Evolutionary conservation across 2,113 vertebrate genomes (phyloP), one percentile per base, ranked within the genome.

Genomic region (Pristiophorus japonicus): DNA sequence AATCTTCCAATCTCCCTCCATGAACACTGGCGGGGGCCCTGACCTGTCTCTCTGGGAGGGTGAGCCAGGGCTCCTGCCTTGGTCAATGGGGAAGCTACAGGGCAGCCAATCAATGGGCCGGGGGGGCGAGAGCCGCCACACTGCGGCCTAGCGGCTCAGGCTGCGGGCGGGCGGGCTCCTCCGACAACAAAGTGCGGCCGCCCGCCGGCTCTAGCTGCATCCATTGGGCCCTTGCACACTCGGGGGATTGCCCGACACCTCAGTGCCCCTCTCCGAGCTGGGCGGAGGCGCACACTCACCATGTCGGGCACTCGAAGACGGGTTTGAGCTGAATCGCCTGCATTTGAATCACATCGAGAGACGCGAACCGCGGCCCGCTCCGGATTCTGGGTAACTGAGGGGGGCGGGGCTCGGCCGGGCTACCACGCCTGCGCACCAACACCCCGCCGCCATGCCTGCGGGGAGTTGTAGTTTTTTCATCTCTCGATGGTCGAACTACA

Each of bases 261-360:
- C 34, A 51, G 11, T 14, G n/a, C n/a, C n/a, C n/a, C n/a, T n/a
- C 75, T 18, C n/a, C 1, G 10, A 27, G 8, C 27, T 7, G 67
- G 34, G 67, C 67, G 24, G 67, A 5, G 20, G 11, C 12, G 27
- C n/a, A 0, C 1, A 94, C 93, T 94, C 93, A 94, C 93, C 93
- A 94, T 45, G 93, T 51, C 42, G 93, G 93, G 14, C 93, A 94
- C 3, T 94, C 93, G 45, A 94, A 94, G 24, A 51, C 66, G 42
- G 93, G 65, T 70, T 94, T 94, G 1, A 73, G 34, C 42, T 70
- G 93, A 51, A 94, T 70, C 65, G 93, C 65, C 93, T 94, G 93
- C 93, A 94, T 94, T 30, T 70, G 93, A 70, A 70, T 94, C 65
- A 20, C 65, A 94, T 70, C 38, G 42, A 94, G 42, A 94, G 20